phyloP scores from a whole-genome alignment of 1,140 invertebrate genomes.

The Dryas iulia region DNA sequence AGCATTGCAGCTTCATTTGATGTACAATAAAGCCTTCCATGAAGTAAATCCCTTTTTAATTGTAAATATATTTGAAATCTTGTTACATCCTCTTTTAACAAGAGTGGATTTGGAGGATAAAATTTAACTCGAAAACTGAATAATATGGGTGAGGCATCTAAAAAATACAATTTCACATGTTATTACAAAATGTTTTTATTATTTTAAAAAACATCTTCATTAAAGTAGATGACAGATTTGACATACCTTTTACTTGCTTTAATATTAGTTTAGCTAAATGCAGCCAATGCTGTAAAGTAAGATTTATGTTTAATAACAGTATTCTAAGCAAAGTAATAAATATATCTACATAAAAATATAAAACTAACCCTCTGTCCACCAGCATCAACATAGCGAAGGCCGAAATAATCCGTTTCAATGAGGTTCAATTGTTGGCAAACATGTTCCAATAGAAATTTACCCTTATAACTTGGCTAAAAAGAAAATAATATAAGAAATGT shows the following conservation, averaged over 20 bases:
- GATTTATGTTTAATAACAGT: not conserved
- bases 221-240: too few species aligned
- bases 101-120: slow-evolving; percentile 93
- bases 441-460: slow-evolving; percentile 95
- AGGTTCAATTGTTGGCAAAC: slow-evolving; percentile 96
- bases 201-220: too few species aligned
- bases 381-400: slow-evolving; percentile 95
- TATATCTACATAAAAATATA: not conserved
- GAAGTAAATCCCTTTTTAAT: slow-evolving; percentile 95
- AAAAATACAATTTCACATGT: too few species aligned
- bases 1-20: slow-evolving; percentile 93
- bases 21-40: slow-evolving; percentile 96
- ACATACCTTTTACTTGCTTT: slow-evolving; percentile 96
- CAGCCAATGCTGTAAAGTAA: slow-evolving; percentile 93
- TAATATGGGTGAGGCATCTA: slow-evolving; percentile 92
- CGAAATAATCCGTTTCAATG: slow-evolving; percentile 98
- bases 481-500: too few species aligned
- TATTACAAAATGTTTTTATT: too few species aligned
- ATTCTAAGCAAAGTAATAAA: slow-evolving; percentile 9
- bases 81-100: slow-evolving; percentile 92
- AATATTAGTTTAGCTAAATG: slow-evolving; percentile 95
- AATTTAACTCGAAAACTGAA: slow-evolving; percentile 97
- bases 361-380: slow-evolving; percentile 93
- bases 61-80: slow-evolving; percentile 97
- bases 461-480: slow-evolving; percentile 94